phyloP scores from a whole-genome alignment of 2,113 vertebrate species.

The Xiphophorus maculatus region DNA sequence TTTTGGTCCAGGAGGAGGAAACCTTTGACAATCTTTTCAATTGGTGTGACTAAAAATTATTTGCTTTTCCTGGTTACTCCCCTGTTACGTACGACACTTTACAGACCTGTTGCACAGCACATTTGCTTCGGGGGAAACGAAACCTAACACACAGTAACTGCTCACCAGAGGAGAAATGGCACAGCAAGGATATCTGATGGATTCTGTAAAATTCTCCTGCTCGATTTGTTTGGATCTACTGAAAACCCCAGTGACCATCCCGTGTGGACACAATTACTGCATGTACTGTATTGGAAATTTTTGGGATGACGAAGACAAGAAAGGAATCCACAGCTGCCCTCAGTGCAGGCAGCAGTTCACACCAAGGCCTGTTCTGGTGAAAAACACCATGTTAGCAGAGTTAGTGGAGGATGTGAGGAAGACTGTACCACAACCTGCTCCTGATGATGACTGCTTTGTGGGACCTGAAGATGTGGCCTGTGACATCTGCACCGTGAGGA shows the following conservation, averaged over 20 bases:
- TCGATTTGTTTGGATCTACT: not conserved
- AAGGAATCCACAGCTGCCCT: not conserved
- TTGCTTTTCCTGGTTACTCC: not conserved
- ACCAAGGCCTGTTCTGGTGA: not conserved
- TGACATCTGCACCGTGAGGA: not conserved
- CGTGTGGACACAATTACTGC: not conserved
- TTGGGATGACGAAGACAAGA: not conserved
- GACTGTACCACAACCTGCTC: not conserved
- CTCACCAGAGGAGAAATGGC: not conserved
- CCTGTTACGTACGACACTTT: no score
- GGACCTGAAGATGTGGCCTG: not conserved
- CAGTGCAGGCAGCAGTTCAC: not conserved
- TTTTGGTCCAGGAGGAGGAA: not conserved
- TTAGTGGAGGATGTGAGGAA: not conserved
- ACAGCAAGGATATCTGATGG: not conserved
- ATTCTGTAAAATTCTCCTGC: not conserved
- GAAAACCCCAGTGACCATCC: not conserved
- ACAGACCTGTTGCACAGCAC: not conserved
- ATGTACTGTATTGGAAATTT: not conserved
- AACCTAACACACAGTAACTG: not conserved
- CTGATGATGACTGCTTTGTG: not conserved
- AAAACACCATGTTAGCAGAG: conserved; percentile 5
- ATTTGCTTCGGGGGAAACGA: not conserved
- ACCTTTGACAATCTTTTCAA: not conserved
- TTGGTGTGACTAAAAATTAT: not conserved